Evolutionary conservation across 2,113 vertebrate species (phyloP), one percentile per base, ranked within the genome.

Genomic region (Donacobius atricapilla): DNA sequence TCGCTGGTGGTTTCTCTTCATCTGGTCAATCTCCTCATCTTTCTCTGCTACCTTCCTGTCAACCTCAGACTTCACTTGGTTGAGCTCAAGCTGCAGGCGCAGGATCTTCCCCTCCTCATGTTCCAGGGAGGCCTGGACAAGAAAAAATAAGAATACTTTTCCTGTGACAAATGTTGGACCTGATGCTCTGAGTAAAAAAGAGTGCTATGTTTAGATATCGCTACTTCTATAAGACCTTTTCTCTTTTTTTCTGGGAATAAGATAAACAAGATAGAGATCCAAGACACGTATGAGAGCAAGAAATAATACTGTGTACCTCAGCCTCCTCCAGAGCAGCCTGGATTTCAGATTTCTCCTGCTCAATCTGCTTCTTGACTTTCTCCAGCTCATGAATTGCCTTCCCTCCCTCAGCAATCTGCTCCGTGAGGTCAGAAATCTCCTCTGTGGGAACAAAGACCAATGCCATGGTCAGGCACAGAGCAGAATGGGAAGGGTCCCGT

Each of bases 41-140:
- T 89, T 89, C 53, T 89, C 87, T 75, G 78, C 87, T 31, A 89
- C 15, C 53, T 47, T 89, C 20, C 87, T 82, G 61, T 89, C 87
- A 3, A 82, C 66, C 87, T 89, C 87, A 51, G 87, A 0, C 9
- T 89, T 89, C 8, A 89, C 60, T 4, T 89, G 87, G 30, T 89
- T 89, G 69, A 89, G 87, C 16, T 89, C 87, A 18, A 89, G 87
- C 28, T 89, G 87, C 16, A 89, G 45, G 24, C 78, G 87, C 53
- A 89, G 37, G 39, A 89, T 89, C 45, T 89, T 89, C 10, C 87
- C 87, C 23, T 81, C 87, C 2, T 82, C 87, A 17, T 82, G 87
- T 66, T 89, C 87, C 23, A 89, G 69, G 9, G 87, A 82, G 23
- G 77, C 86, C 85, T 87, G 56, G 16, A 54, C 15, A 51, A 64